These are phyloP conservation scores for Trachelus troglodyta DNA, from an alignment of 2,888 invertebrate species.

Conservation along the genomic window DNA sequence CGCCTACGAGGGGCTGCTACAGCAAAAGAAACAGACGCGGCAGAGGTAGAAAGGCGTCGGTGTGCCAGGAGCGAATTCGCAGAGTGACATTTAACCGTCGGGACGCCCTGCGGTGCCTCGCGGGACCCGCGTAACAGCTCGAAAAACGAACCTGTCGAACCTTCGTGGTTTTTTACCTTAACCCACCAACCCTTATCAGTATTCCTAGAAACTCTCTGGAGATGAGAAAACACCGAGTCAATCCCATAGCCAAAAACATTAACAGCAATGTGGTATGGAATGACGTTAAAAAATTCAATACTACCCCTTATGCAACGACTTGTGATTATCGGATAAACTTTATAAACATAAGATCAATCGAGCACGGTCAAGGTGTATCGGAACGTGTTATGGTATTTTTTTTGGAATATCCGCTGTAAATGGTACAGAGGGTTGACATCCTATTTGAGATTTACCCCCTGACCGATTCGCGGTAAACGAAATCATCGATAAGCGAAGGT, in stretches of 20 bases:
- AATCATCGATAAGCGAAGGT: slow-evolving; percentile 50
- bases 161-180: slow-evolving; percentile 2
- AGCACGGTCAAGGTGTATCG: neutral
- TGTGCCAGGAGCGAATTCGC: neutral
- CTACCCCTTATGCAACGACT: too few relatives aligned
- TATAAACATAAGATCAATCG: neutral
- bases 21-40: neutral
- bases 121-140: slow-evolving; percentile 27
- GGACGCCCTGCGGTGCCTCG: slow-evolving; percentile 35
- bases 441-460: slow-evolving; percentile 20
- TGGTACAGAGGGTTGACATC: neutral
- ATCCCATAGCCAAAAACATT: neutral
- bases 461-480: slow-evolving; percentile 50
- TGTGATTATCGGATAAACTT: neutral
- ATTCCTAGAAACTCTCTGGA: neutral
- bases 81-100: slow-evolving; percentile 44
- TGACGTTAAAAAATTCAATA: neutral
- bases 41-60: neutral
- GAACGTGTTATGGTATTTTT: neutral
- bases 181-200: neutral
- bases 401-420: neutral
- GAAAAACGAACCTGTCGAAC: slow-evolving; percentile 31
- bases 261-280: neutral
- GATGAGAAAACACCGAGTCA: neutral
- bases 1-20: neutral